phyloP scores from a whole-genome alignment of 2,888 invertebrate genomes.

The Melinaea marsaeus region DNA sequence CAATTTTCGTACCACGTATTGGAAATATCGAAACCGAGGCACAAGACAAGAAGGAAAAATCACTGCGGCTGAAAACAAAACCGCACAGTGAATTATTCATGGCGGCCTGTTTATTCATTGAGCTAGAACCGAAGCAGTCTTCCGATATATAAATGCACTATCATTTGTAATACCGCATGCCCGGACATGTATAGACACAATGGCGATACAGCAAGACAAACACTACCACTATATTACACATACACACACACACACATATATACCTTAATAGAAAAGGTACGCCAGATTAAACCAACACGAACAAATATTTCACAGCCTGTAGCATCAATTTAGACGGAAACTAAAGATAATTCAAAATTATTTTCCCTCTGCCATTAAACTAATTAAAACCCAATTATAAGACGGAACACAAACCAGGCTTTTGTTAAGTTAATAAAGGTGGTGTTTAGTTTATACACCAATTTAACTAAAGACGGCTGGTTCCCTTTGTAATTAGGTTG shows the following conservation, averaged over 20 bases:
- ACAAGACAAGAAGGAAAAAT: not conserved
- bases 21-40: not conserved
- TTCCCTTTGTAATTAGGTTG: not conserved
- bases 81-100: conserved; percentile 15
- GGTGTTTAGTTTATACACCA: conserved; percentile 4
- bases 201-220: not conserved
- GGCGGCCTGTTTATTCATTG: conserved; percentile 5
- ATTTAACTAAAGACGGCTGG: not conserved
- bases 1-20: not conserved
- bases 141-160: not conserved
- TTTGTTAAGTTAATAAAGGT: conserved; percentile 1
- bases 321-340: not conserved
- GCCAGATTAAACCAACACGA: not conserved
- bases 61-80: conserved; percentile 10
- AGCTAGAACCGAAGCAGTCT: not conserved
- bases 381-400: conserved; percentile 8
- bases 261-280: not conserved
- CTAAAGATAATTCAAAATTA: conserved; percentile 4
- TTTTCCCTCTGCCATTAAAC: conserved; percentile 1
- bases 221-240: not conserved
- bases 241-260: not conserved
- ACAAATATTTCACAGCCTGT: not conserved
- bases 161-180: not conserved
- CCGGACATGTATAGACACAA: not conserved
- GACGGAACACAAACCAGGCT: not conserved